Evolutionary conservation across 2,797 vertebrate species (phyloP).

Genomic region (Hephaestus fuliginosus): DNA sequence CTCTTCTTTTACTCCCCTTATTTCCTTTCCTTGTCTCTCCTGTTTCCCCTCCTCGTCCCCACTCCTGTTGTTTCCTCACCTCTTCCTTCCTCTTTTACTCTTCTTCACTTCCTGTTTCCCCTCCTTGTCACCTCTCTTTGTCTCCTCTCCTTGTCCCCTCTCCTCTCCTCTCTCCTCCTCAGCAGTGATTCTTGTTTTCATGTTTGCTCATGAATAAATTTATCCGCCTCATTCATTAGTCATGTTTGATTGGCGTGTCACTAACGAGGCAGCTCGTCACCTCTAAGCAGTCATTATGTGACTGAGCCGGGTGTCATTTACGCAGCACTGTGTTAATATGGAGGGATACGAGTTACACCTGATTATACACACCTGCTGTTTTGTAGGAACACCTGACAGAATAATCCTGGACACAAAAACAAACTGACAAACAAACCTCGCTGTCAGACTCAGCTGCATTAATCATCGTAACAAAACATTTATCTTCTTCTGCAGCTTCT

Average conservation of each 20-base stretch:
- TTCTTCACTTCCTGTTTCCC: too few relatives aligned
- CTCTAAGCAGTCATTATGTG: slow-evolving; percentile 29
- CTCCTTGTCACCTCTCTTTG: too few relatives aligned
- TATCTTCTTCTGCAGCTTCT: neutral
- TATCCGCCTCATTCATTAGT: slow-evolving; percentile 51
- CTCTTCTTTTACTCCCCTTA: too few relatives aligned
- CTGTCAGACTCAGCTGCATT: neutral
- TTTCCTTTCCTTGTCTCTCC: too few relatives aligned
- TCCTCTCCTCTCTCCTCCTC: slow-evolving; percentile 12
- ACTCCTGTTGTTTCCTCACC: too few relatives aligned
- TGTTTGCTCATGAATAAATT: slow-evolving; percentile 64
- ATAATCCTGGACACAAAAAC: neutral
- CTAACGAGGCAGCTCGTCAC: slow-evolving; percentile 40
- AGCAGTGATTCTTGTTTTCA: slow-evolving; percentile 57
- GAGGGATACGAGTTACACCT: slow-evolving; percentile 13
- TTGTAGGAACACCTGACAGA: neutral
- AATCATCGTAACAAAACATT: neutral
- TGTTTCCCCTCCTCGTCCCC: too few relatives aligned
- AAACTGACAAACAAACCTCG: neutral
- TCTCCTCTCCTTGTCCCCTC: too few relatives aligned
- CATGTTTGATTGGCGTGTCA: slow-evolving; percentile 49
- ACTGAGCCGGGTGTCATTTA: slow-evolving; percentile 45
- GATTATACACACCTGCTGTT: slow-evolving; percentile 19
- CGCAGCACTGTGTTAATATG: neutral
- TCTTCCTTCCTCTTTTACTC: slow-evolving; percentile 10